Percentiles rank a stretch among this genome's conserved stretches.
phyloP scores from a whole-genome alignment of 2,888 invertebrate genomes.

The Eubasilissa splendida region DNA sequence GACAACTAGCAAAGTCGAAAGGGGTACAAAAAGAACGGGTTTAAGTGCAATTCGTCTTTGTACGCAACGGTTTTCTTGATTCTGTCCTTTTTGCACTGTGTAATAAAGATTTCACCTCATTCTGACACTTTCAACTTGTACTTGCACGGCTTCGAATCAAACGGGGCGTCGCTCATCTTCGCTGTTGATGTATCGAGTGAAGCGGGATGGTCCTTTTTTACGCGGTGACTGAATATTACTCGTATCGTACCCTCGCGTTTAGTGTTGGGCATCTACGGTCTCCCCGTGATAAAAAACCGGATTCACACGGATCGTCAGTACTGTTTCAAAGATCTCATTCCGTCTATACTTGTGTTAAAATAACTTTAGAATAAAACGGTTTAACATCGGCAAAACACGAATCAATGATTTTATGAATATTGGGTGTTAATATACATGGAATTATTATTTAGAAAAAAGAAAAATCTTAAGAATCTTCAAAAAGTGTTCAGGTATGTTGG shows the following conservation, averaged over 20 bases:
- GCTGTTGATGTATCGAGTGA: no score
- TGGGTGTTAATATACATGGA: no score
- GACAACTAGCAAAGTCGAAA: not conserved
- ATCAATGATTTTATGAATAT: not conserved
- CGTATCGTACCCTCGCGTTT: not conserved
- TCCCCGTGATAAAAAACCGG: constrained; percentile 21
- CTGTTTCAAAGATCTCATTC: constrained; percentile 14
- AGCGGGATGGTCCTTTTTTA: not conserved
- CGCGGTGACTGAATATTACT: not conserved
- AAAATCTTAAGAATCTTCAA: no score
- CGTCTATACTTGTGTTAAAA: not conserved
- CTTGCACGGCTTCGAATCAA: not conserved
- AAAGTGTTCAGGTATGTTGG: no score
- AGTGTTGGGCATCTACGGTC: not conserved
- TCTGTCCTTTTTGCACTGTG: constrained; percentile 12
- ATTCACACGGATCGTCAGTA: constrained; percentile 16
- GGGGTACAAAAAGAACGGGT: constrained; percentile 11
- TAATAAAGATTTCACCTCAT: constrained; percentile 20
- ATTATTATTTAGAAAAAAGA: no score
- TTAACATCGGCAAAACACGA: not conserved
- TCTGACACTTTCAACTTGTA: not conserved
- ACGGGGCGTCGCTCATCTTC: not conserved
- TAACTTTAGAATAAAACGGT: not conserved
- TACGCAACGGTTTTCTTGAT: not conserved
- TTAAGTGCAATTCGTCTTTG: not conserved